Base-by-base conservation (phyloP, 2,113 vertebrate genomes). In the Ivindomyrus marchei region DNA sequence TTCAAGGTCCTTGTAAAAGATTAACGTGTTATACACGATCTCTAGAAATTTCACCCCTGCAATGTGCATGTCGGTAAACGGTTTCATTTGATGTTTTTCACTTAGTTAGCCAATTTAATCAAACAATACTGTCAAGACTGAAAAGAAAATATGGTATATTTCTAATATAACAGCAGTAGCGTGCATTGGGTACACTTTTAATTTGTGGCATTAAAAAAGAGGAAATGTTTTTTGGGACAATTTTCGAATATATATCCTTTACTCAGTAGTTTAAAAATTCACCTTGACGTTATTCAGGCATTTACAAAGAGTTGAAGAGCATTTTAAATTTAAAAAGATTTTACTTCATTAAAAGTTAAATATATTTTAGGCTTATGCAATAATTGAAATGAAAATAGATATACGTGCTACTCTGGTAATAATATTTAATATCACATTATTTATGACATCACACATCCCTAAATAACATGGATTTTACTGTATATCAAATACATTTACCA, bases 1-100 rank as follows among this genome's bases (percentile, higher is more conserved):
- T 92, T 58, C 66, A 88, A 85, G 52, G 19, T 90, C 87, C 62
- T 86, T 50, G 15, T 45, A 46, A 87, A 90, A 50, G 24, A 85
- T 85, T 85, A 85, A 85, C 83, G 42, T 47, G 83, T 87, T 46
- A 49, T n/a, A 86, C 84, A 87, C 6, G 24, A 87, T 87, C 45
- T 87, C 49, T 87, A 45, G 27, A 87, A 87, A 53, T 50, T 87
- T 88, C 24, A 88, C 15, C 31, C 62, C 58, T 47, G 45, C 46
- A 42, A 74, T 70, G 39, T 88, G 42, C 42, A 58, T 47, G 6
- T 21, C 45, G 27, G 58, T 46, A 66, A 62, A 70, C 36, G 19
- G 19, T 50, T n/a, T 27, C 21, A 8, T 66, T 39, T 88, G 13
- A 27, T 70, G 42, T 88, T n/a, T 27, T 88, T 88, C n/a, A 24